A percentile compares a stretch with the other conserved stretches of the same genome.
Evolutionary conservation across 2,888 invertebrate genomes (phyloP).

Genomic region (Drosophila paramelanica): DNA sequence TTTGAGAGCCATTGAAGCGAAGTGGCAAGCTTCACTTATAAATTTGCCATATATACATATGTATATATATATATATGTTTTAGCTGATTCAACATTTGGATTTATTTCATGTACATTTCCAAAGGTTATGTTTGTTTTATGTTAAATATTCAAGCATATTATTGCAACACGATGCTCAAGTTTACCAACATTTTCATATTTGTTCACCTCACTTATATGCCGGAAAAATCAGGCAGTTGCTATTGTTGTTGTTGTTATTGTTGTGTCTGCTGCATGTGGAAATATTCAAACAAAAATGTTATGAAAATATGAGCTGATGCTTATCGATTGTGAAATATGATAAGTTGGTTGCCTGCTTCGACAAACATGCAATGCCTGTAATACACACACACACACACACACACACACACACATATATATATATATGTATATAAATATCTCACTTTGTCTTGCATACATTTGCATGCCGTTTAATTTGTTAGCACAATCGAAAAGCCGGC

Average conservation of each 20-base stretch:
- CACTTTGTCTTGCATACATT: conserved; percentile 40
- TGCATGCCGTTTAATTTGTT: conserved; percentile 73
- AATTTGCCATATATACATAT: neutral
- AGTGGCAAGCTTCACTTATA: conserved; percentile 32
- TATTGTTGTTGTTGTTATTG: conserved; percentile 29
- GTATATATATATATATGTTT: conserved; percentile 3
- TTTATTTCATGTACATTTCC: conserved; percentile 45
- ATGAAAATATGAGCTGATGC: conserved; percentile 83
- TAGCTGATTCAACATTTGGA: conserved; percentile 26
- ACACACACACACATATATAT: conserved; percentile 11
- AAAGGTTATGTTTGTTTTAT: conserved; percentile 84
- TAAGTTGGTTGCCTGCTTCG: conserved; percentile 41
- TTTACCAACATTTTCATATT: conserved; percentile 69
- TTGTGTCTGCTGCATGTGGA: conserved; percentile 63
- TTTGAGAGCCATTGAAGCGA: conserved; percentile 75
- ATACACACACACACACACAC: conserved; percentile 16
- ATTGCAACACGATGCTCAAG: conserved; percentile 68
- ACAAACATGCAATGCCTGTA: conserved; percentile 37
- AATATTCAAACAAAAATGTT: conserved; percentile 77
- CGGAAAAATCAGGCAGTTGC: conserved; percentile 22
- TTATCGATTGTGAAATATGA: conserved; percentile 83
- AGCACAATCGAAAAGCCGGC: conserved; percentile 54
- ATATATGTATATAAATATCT: neutral
- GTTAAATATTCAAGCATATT: conserved; percentile 82
- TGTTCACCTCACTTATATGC: conserved; percentile 38